A percentile compares a stretch with the other conserved stretches of the same genome.
phyloP scores from a whole-genome alignment of 2,888 invertebrate species.

The Mythimna loreyi region DNA sequence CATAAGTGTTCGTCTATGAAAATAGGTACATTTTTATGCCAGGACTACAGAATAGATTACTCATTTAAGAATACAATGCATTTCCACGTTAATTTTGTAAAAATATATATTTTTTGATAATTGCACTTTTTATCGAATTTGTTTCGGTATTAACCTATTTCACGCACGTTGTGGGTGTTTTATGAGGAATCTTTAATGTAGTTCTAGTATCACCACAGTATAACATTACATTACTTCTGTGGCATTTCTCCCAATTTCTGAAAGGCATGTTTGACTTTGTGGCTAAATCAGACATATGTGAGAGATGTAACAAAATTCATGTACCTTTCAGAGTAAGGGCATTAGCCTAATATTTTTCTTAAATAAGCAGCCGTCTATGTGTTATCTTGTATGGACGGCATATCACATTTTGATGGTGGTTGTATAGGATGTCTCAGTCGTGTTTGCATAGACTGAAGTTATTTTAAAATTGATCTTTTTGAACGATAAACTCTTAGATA shows the following conservation, averaged over 20 bases:
- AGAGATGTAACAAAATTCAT: not conserved
- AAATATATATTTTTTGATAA: conserved; percentile 21
- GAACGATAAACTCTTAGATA: not conserved
- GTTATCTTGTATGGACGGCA: conserved; percentile 43
- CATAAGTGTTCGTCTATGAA: conserved; percentile 43
- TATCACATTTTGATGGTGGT: conserved; percentile 38
- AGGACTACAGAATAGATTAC: conserved; percentile 18
- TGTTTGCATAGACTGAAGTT: not conserved
- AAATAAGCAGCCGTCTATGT: conserved; percentile 29
- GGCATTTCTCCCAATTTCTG: conserved; percentile 9
- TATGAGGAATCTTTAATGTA: conserved; percentile 21
- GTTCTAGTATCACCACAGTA: conserved; percentile 11
- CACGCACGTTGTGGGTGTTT: not conserved
- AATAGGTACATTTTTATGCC: conserved; percentile 38
- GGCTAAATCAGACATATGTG: not conserved
- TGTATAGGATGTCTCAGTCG: not conserved
- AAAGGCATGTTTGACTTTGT: conserved; percentile 8
- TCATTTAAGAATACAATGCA: not conserved
- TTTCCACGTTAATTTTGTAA: conserved; percentile 26
- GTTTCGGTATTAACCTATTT: not conserved
- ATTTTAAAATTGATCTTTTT: not conserved
- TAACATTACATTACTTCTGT: not conserved
- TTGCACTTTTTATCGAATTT: not conserved
- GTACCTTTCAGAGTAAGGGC: conserved; percentile 6
- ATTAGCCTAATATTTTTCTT: conserved; percentile 14